Evolutionary conservation across 2,888 invertebrate genomes (phyloP).

Genomic region (Hydraecia micacea): DNA sequence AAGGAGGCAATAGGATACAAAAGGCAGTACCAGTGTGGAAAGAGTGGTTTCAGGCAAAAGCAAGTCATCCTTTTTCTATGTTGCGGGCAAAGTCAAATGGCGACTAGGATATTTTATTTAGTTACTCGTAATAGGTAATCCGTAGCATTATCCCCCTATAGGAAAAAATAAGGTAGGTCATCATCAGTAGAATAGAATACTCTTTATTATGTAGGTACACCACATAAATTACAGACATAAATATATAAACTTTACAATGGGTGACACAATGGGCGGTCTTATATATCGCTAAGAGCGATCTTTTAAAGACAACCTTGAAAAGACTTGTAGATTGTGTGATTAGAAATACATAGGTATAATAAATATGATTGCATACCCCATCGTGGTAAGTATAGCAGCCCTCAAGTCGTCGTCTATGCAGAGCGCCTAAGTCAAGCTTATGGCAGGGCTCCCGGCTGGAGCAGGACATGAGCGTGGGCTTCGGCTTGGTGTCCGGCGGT

Average conservation of each 20-base stretch:
- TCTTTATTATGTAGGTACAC: too few species aligned
- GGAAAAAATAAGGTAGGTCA: neutral
- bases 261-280: too few species aligned
- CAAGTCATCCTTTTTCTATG: neutral
- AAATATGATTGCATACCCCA: conserved; percentile 84
- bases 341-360: neutral
- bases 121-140: neutral
- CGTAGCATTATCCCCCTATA: too few species aligned
- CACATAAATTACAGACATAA: too few species aligned
- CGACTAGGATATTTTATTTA: neutral
- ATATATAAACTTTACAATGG: too few species aligned
- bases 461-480: conserved; percentile 78
- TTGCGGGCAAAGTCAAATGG: neutral
- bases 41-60: neutral
- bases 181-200: too few species aligned
- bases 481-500: conserved; percentile 91
- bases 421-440: conserved; percentile 93
- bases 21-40: neutral
- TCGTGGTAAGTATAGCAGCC: conserved; percentile 95
- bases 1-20: neutral
- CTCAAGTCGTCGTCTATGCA: conserved; percentile 92
- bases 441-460: conserved; percentile 92
- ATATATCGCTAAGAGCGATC: too few species aligned
- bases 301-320: too few species aligned
- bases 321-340: neutral